Conservation (phyloP, 2,113 vertebrate species). For the Siniperca knerii region DNA sequence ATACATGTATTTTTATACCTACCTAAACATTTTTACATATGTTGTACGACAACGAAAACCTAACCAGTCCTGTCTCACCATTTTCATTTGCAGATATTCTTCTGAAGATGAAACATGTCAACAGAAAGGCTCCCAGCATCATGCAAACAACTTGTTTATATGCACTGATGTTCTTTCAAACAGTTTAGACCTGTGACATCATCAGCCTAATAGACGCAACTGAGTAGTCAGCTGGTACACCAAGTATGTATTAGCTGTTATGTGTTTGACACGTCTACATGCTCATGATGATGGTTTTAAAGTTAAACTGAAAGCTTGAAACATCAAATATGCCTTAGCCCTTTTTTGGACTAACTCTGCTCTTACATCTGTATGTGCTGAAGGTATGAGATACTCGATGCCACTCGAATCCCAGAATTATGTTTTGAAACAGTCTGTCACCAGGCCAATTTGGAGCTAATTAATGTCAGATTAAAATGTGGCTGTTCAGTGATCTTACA, state of each 20-base stretch:
- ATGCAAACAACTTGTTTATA: not conserved
- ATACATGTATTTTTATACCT: too few species aligned
- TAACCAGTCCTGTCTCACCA: too few species aligned
- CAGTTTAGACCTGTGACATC: too few species aligned
- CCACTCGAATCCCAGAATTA: not conserved
- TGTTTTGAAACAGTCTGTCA: not conserved
- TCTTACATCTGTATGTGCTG: not conserved
- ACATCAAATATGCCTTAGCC: not conserved
- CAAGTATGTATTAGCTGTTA: not conserved
- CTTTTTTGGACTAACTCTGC: not conserved
- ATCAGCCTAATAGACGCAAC: not conserved
- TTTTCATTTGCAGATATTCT: not conserved
- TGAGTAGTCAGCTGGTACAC: not conserved
- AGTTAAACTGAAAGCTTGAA: not conserved
- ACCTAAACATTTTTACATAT: too few species aligned
- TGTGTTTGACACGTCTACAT: not conserved
- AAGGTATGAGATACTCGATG: not conserved
- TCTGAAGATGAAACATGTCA: not conserved
- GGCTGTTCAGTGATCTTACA: not conserved
- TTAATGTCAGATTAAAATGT: conserved; percentile 13
- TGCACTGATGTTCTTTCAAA: too few species aligned
- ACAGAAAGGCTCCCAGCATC: not conserved
- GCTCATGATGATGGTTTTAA: not conserved
- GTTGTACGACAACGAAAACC: too few species aligned
- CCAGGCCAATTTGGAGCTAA: not conserved